Evolutionary conservation across 2,888 invertebrate genomes (phyloP).

Genomic region (Eumacrocentrus americanus): DNA sequence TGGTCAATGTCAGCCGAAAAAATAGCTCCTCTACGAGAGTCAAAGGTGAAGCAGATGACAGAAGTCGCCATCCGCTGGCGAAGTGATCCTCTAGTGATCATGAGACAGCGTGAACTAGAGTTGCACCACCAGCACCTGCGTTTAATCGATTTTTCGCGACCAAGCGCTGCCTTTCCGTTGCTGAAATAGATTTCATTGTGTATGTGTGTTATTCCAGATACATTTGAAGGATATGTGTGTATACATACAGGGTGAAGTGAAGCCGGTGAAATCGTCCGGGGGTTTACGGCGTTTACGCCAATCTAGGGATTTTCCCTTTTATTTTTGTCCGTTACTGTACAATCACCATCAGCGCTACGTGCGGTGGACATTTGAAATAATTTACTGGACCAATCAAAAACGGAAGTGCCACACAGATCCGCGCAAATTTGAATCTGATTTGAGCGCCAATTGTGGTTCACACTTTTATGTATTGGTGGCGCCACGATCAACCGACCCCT

Average conservation of each 20-base stretch:
- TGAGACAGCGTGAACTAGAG: constrained; percentile 48
- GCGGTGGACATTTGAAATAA: too few species aligned
- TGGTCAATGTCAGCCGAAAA: constrained; percentile 21
- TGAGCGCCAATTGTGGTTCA: too few species aligned
- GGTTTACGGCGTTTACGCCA: neutral
- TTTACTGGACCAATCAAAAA: too few species aligned
- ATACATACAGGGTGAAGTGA: neutral
- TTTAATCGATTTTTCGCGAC: constrained; percentile 51
- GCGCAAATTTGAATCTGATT: too few species aligned
- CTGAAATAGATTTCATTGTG: constrained; percentile 2
- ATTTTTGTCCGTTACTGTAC: neutral
- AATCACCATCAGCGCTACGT: too few species aligned
- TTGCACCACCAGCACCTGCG: constrained; percentile 45
- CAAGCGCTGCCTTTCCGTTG: constrained; percentile 28
- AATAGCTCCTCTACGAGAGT: constrained; percentile 7
- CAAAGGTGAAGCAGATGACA: constrained; percentile 53
- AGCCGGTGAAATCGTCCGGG: neutral
- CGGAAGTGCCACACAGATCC: too few species aligned
- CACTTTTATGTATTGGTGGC: too few species aligned
- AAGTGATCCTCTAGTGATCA: constrained; percentile 39
- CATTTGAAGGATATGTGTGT: neutral
- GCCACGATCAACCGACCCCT: too few species aligned
- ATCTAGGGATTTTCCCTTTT: neutral
- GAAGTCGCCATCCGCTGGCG: constrained; percentile 50
- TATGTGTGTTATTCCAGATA: neutral